Conservation (phyloP, 2,797 vertebrate genomes). For the Sarcoramphus papa region DNA sequence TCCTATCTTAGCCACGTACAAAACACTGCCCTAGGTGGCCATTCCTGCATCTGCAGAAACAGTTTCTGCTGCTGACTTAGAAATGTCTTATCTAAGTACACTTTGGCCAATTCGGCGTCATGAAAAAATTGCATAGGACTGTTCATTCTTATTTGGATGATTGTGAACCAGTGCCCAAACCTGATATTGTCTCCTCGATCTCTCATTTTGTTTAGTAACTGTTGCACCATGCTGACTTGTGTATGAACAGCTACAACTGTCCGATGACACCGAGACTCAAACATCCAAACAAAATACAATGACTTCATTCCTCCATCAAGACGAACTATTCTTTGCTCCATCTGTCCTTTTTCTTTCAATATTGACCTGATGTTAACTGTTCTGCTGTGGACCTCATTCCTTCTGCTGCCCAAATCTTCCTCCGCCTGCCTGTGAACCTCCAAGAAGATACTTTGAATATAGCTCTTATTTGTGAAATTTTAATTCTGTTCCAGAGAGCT, state of each 20-base stretch:
- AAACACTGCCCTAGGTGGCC: background rate
- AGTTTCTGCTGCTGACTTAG: background rate
- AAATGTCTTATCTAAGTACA: background rate
- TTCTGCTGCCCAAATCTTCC: background rate
- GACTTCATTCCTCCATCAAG: background rate
- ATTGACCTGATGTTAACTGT: background rate
- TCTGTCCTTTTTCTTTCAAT: background rate
- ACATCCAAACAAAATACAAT: background rate
- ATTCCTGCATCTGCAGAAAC: background rate
- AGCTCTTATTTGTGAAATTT: background rate
- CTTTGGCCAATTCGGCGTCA: background rate
- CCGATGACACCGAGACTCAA: rapidly evolving
- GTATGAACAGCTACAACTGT: background rate
- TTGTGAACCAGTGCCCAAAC: rapidly evolving
- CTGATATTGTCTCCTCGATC: background rate
- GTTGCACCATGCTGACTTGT: background rate
- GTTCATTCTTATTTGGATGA: background rate
- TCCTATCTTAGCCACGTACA: background rate
- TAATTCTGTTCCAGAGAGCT: background rate
- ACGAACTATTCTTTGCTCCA: background rate
- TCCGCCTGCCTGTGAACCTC: background rate
- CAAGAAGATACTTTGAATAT: background rate
- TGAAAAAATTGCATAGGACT: background rate
- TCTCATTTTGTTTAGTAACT: background rate
- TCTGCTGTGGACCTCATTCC: background rate